Conservation (phyloP, 1,140 invertebrate species). For the Drosophila punjabiensis region DNA sequence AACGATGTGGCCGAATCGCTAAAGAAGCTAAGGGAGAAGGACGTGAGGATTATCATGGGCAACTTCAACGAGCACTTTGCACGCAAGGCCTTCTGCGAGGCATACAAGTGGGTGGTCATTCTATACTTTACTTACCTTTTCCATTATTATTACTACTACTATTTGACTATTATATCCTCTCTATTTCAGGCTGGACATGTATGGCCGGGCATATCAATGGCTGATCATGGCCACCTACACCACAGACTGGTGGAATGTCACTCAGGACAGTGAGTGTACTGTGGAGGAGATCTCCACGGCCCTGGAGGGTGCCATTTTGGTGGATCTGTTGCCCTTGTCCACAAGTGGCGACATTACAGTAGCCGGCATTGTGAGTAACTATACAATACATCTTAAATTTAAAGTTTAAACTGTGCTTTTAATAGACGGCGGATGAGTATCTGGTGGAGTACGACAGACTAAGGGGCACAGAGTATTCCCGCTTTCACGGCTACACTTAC, state of each 20-base stretch:
- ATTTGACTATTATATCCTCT: too few relatives aligned
- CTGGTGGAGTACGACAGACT: constrained; percentile 92
- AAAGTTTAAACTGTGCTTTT: constrained; percentile 15
- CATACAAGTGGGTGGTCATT: constrained; percentile 88
- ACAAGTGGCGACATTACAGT: constrained; percentile 91
- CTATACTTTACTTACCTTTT: too few relatives aligned
- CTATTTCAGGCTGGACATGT: constrained; percentile 90
- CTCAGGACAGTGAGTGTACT: constrained; percentile 89
- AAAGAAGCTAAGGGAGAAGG: constrained; percentile 95
- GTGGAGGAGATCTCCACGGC: constrained; percentile 91
- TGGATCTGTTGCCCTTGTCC: constrained; percentile 88
- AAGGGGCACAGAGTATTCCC: constrained; percentile 93
- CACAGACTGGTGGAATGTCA: constrained; percentile 91
- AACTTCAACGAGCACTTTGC: constrained; percentile 99
- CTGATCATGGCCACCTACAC: constrained; percentile 96
- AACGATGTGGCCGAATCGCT: constrained; percentile 94
- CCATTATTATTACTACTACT: background rate
- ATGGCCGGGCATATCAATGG: constrained; percentile 98
- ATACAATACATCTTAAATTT: background rate
- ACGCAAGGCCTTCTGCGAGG: constrained; percentile 96
- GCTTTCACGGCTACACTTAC: constrained; percentile 98
- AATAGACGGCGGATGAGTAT: constrained; percentile 95
- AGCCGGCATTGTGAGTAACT: constrained; percentile 93
- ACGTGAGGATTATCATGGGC: constrained; percentile 97
- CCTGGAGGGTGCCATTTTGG: constrained; percentile 95